Evolutionary conservation across 2,888 invertebrate genomes (phyloP).

Genomic region (Rhorus exstirpatorius): DNA sequence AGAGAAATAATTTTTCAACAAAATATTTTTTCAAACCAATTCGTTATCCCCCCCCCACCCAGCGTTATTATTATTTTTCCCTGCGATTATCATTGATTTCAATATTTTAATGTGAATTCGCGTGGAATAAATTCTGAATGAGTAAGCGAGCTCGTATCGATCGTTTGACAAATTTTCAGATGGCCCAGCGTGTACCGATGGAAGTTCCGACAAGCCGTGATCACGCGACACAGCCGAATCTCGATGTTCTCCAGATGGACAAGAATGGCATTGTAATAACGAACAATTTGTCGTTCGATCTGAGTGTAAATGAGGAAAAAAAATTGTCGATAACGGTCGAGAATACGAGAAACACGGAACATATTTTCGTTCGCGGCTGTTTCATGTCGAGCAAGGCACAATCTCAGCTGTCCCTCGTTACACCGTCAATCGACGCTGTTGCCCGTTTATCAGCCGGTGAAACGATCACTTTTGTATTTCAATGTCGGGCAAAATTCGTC

Average conservation of each 20-base stretch:
- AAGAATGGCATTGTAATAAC: slow-evolving; percentile 88
- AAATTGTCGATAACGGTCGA: slow-evolving; percentile 86
- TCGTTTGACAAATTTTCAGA: slow-evolving; percentile 59
- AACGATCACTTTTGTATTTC: slow-evolving; percentile 86
- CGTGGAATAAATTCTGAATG: too few species aligned
- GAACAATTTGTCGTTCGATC: slow-evolving; percentile 85
- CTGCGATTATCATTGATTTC: too few species aligned
- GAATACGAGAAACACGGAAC: slow-evolving; percentile 85
- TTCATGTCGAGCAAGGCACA: slow-evolving; percentile 87
- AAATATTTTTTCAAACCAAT: too few species aligned
- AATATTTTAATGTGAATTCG: too few species aligned
- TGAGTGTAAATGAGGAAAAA: slow-evolving; percentile 85
- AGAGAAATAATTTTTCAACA: too few species aligned
- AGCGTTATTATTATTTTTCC: too few species aligned
- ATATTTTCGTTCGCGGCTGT: slow-evolving; percentile 87
- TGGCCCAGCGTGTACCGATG: slow-evolving; percentile 53
- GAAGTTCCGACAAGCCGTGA: neutral
- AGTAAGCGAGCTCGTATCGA: too few species aligned
- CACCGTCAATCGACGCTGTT: slow-evolving; percentile 84
- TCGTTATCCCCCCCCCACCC: too few species aligned
- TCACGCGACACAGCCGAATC: slow-evolving; percentile 60
- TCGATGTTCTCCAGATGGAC: slow-evolving; percentile 81
- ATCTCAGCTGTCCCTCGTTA: slow-evolving; percentile 87
- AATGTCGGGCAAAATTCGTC: slow-evolving; percentile 88
- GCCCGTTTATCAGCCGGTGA: slow-evolving; percentile 85